Conservation (phyloP, 53 echinoderm and acorn worm species). For the Arbacia lixula region DNA sequence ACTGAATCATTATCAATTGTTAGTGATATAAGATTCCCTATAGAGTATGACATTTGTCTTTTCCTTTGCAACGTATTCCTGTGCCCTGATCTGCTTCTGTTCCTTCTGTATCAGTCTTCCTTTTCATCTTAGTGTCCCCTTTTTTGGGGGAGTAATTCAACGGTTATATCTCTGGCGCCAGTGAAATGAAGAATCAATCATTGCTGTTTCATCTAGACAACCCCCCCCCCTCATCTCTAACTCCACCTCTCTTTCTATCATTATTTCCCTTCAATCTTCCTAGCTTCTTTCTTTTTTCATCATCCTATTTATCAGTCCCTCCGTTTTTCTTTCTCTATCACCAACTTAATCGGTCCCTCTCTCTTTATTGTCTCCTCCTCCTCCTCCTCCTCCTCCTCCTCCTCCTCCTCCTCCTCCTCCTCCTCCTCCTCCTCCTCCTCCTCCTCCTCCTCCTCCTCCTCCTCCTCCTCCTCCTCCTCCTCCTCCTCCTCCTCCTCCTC, state of each 20-base stretch:
- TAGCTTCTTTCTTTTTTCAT: not conserved
- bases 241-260: not conserved
- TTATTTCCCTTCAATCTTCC: not conserved
- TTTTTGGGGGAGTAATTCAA: not conserved
- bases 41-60: too few relatives aligned
- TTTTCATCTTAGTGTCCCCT: too few relatives aligned
- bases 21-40: too few relatives aligned
- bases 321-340: too few relatives aligned
- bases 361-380: too few relatives aligned
- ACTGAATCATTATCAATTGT: too few relatives aligned
- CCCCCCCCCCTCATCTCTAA: not conserved
- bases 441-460: not conserved
- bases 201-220: not conserved
- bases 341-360: too few relatives aligned
- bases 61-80: too few relatives aligned
- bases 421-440: not conserved
- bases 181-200: slow-evolving; percentile 23
- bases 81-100: too few relatives aligned
- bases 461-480: not conserved
- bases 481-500: not conserved
- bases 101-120: slow-evolving; percentile 13
- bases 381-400: not conserved
- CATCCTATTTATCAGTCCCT: not conserved
- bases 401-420: too few relatives aligned
- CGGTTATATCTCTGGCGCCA: slow-evolving; percentile 36